Conservation (phyloP, 2,113 vertebrate species). For the Tetrao urogallus region DNA sequence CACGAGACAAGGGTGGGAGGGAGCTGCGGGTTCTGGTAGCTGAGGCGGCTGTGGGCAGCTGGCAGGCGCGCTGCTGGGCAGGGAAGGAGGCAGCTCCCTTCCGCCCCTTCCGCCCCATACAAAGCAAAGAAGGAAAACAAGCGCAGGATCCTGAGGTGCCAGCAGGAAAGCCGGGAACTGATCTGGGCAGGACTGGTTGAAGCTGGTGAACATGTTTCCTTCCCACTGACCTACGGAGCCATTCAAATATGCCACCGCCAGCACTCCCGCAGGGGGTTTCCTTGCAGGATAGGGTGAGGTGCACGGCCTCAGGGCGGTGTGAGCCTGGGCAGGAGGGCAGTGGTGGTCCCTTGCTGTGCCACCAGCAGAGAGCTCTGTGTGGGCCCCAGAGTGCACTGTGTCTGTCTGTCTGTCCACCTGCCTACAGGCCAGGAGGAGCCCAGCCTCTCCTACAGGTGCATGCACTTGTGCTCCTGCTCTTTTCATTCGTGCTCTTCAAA, state of each 20-base stretch:
- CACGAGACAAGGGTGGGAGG: neutral
- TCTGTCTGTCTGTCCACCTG: neutral
- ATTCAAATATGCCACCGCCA: constrained; percentile 23
- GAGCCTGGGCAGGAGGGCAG: neutral
- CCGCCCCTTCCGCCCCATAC: neutral
- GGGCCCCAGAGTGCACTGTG: neutral
- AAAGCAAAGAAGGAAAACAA: neutral
- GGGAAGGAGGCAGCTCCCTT: neutral
- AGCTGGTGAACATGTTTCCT: constrained; percentile 43
- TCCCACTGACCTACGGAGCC: constrained; percentile 19
- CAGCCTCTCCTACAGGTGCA: neutral
- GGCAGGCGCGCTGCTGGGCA: neutral
- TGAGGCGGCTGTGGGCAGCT: neutral
- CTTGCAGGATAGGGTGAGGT: neutral
- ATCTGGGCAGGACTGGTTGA: constrained; percentile 27
- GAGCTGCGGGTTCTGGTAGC: neutral
- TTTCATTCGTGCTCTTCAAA: neutral
- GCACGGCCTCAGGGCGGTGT: neutral
- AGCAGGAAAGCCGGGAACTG: neutral
- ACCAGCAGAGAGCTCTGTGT: neutral
- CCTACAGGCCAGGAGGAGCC: neutral
- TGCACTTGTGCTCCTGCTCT: neutral
- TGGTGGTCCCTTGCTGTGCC: neutral
- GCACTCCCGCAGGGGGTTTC: neutral
- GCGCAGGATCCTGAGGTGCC: neutral